These are phyloP conservation scores for Caenorhabditis doughertyi DNA, from an alignment of 2,888 invertebrate species.

Conservation along the genomic window DNA sequence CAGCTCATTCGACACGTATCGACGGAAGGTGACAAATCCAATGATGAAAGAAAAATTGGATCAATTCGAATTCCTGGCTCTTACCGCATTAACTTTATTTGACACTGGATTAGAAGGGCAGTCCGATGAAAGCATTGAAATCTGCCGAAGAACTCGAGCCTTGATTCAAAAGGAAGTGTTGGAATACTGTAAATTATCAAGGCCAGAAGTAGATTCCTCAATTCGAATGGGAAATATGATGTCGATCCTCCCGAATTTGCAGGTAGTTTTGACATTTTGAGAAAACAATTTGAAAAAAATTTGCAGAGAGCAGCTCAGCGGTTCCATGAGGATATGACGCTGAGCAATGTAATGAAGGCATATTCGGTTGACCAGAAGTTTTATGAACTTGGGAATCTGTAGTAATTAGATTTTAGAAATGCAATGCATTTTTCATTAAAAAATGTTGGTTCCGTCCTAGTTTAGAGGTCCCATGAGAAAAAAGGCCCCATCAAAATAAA, in stretches of 20 bases:
- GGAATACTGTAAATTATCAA: slow-evolving; percentile 15
- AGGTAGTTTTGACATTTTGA: too few relatives aligned
- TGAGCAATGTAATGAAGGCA: slow-evolving; percentile 45
- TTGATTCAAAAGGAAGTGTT: slow-evolving; percentile 35
- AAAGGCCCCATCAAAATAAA: too few relatives aligned
- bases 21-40: slow-evolving; percentile 34
- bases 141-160: slow-evolving; percentile 14
- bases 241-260: slow-evolving; percentile 35
- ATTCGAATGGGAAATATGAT: slow-evolving; percentile 45
- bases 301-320: slow-evolving; percentile 30
- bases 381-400: slow-evolving; percentile 29
- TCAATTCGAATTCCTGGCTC: slow-evolving; percentile 39
- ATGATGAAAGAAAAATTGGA: slow-evolving; percentile 22
- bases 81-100: slow-evolving; percentile 30
- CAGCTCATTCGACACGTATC: slow-evolving; percentile 23
- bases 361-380: slow-evolving; percentile 46
- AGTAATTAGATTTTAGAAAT: too few relatives aligned
- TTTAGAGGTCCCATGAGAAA: too few relatives aligned
- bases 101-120: slow-evolving; percentile 54
- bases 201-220: slow-evolving; percentile 10
- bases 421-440: too few relatives aligned
- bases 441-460: too few relatives aligned
- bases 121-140: slow-evolving; percentile 34
- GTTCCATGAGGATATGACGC: slow-evolving; percentile 30
- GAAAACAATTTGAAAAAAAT: too few relatives aligned